Evolutionary conservation across 2,113 vertebrate genomes (phyloP).

Genomic region (Corapipo altera): DNA sequence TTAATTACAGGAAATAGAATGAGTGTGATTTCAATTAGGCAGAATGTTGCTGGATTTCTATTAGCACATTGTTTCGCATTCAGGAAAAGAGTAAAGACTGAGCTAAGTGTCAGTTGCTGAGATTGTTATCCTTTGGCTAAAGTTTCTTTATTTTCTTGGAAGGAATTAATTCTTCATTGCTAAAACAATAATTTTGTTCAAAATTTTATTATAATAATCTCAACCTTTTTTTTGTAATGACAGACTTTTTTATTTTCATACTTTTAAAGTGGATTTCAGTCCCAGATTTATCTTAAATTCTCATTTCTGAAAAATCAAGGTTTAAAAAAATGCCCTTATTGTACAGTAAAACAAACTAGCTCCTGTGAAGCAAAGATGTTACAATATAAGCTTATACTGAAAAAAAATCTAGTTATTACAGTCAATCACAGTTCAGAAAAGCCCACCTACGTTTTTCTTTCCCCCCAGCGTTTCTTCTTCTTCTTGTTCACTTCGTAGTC

Average conservation of each 20-base stretch:
- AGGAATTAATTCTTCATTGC: background rate
- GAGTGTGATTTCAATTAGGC: background rate
- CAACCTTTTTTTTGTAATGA: background rate
- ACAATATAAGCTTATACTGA: background rate
- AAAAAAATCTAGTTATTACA: background rate
- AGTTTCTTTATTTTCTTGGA: background rate
- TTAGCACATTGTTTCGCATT: background rate
- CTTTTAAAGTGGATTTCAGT: background rate
- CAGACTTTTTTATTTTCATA: background rate
- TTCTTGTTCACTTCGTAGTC: slow-evolving; percentile 76
- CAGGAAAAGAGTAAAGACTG: background rate
- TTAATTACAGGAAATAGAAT: background rate
- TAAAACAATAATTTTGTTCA: background rate
- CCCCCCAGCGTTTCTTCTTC: slow-evolving; percentile 77
- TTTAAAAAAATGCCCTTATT: background rate
- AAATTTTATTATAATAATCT: background rate
- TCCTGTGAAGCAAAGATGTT: background rate
- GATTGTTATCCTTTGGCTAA: background rate
- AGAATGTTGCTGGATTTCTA: background rate
- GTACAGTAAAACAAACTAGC: background rate
- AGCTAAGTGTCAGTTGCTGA: background rate
- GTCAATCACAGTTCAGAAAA: background rate
- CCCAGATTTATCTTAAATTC: background rate
- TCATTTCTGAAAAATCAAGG: background rate
- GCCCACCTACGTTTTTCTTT: slow-evolving; percentile 74